Conservation (phyloP, 2,888 invertebrate genomes). For the Glomeris marginata region DNA sequence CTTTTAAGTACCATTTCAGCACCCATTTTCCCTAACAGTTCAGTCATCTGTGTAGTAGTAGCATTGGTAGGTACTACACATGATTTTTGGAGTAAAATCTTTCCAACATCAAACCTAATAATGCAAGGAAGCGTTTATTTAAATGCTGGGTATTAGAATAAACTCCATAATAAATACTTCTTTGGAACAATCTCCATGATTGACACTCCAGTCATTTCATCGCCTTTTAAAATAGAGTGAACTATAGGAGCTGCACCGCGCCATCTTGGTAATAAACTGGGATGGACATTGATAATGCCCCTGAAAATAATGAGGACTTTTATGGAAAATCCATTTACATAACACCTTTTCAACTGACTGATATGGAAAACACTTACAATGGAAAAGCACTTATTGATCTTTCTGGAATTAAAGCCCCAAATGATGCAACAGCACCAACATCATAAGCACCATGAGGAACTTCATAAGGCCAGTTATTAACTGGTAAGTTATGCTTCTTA, state of each 20-base stretch:
- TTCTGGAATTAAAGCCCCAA: conserved; percentile 76
- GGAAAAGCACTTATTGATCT: conserved; percentile 59
- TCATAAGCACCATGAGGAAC: conserved; percentile 42
- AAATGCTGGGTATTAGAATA: neutral
- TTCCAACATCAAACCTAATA: conserved; percentile 64
- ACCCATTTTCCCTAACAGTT: conserved; percentile 48
- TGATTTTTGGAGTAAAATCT: conserved; percentile 28
- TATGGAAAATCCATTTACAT: no score
- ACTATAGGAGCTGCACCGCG: conserved; percentile 85
- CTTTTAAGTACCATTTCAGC: conserved; percentile 39
- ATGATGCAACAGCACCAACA: conserved; percentile 80
- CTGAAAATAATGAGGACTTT: conserved; percentile 31
- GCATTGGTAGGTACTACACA: conserved; percentile 41
- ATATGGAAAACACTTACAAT: conserved; percentile 45
- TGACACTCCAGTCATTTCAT: conserved; percentile 62
- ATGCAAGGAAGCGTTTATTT: conserved; percentile 12
- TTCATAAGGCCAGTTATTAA: conserved; percentile 45
- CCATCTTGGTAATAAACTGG: conserved; percentile 80
- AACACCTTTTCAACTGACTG: no score
- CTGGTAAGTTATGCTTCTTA: conserved; percentile 38
- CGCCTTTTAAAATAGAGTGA: conserved; percentile 68
- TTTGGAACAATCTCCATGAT: conserved; percentile 73
- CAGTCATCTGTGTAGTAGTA: conserved; percentile 48
- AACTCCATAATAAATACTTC: conserved; percentile 28
- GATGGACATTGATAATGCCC: conserved; percentile 88